Conservation (phyloP, 2,797 vertebrate species). For the Cyclura pinguis region DNA sequence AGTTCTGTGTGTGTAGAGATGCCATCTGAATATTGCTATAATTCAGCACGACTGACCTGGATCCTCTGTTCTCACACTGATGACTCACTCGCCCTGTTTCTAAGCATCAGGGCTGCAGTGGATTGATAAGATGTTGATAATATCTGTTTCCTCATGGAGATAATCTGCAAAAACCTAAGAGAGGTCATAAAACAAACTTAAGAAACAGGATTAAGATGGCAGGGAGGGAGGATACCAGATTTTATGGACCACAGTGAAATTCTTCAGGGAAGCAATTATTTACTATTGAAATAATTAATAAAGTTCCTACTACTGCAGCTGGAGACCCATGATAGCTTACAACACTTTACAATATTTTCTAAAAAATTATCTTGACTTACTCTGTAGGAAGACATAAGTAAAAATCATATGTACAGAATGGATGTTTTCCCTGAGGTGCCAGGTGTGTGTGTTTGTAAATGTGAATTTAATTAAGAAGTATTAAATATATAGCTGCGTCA, state of each 20-base stretch:
- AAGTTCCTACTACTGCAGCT: constrained; percentile 35
- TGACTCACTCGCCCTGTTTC: constrained; percentile 45
- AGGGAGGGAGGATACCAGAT: constrained; percentile 29
- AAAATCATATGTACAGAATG: constrained; percentile 40
- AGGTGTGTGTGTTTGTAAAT: constrained; percentile 28
- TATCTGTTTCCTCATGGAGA: constrained; percentile 28
- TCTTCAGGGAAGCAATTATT: constrained; percentile 53
- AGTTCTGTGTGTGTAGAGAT: constrained; percentile 9
- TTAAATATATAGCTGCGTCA: constrained; percentile 62
- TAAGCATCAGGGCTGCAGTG: constrained; percentile 41
- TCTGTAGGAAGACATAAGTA: constrained; percentile 46
- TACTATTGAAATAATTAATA: constrained; percentile 45
- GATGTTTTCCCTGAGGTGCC: constrained; percentile 61
- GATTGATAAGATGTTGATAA: constrained; percentile 10
- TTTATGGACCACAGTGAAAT: constrained; percentile 40
- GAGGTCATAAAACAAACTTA: constrained; percentile 50
- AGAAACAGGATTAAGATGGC: constrained; percentile 37
- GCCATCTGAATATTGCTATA: neutral
- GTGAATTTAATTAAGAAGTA: constrained; percentile 64
- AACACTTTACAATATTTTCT: constrained; percentile 26
- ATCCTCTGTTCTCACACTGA: constrained; percentile 12
- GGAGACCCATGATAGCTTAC: constrained; percentile 39
- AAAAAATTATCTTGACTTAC: constrained; percentile 50
- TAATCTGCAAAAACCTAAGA: neutral
- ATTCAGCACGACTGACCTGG: constrained; percentile 28